Conservation (phyloP, 1,140 invertebrate genomes). For the Metopolophium dirhodum region DNA sequence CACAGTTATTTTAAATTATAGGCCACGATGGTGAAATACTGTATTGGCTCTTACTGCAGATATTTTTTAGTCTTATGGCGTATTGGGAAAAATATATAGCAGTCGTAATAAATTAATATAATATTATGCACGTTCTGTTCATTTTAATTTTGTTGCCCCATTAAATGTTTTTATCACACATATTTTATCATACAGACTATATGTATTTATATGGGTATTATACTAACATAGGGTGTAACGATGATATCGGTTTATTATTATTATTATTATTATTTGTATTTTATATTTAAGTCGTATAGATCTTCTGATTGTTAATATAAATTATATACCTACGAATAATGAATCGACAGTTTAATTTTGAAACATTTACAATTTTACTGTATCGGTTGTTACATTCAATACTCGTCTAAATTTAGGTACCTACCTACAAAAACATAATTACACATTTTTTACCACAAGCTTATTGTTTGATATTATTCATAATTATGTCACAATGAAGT, state of each 20-base stretch:
- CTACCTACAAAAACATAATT: background rate
- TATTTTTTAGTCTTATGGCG: background rate
- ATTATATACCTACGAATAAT: background rate
- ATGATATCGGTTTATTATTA: background rate
- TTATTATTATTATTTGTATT: background rate
- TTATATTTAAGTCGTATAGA: background rate
- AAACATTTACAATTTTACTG: background rate
- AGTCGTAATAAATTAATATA: background rate
- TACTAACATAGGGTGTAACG: background rate
- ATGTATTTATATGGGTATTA: background rate
- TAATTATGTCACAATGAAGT: background rate
- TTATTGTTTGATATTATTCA: background rate
- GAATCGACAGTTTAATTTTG: background rate
- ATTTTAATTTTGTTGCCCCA: background rate
- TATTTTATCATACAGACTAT: background rate
- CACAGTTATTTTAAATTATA: conserved; percentile 29
- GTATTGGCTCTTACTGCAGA: background rate
- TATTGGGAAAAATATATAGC: conserved; percentile 1
- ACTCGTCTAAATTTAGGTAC: background rate
- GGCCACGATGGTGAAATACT: background rate
- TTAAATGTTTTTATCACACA: background rate
- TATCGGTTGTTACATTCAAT: background rate
- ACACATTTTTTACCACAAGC: background rate
- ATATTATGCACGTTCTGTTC: background rate
- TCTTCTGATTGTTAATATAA: background rate